These are phyloP conservation scores for Hepsetus odoe DNA, from an alignment of 2,113 vertebrate genomes.

Conservation along the genomic window DNA sequence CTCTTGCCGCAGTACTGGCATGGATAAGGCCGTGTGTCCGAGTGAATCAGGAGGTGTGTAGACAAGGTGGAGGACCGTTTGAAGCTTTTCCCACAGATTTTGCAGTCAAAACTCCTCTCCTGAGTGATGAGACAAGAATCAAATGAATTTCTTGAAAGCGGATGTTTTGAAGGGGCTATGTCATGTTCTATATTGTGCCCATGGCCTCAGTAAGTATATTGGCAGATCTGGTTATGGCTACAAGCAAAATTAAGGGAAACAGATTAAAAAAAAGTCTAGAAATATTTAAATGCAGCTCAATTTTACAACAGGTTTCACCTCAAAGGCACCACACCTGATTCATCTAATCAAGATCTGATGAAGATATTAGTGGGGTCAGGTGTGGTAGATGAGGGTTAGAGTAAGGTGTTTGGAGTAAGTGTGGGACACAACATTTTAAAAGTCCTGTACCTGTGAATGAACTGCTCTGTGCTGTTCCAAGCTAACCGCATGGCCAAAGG, in stretches of 20 bases:
- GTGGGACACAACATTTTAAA: not conserved
- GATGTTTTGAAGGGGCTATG: too few species aligned
- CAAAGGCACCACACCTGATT: too few species aligned
- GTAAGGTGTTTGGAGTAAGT: too few species aligned
- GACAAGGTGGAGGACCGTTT: conserved; percentile 96
- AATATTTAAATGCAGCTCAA: too few species aligned
- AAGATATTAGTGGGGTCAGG: not conserved
- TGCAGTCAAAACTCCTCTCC: conserved; percentile 98
- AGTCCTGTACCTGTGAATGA: conserved; percentile 88
- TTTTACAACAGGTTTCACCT: too few species aligned
- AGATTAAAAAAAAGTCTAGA: too few species aligned
- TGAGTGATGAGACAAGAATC: conserved; percentile 56
- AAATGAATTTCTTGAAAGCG: not conserved
- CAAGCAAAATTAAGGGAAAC: too few species aligned
- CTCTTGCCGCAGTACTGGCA: conserved; percentile 98
- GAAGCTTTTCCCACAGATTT: conserved; percentile 98
- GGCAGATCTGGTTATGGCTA: too few species aligned
- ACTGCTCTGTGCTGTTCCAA: conserved; percentile 97
- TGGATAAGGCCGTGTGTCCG: conserved; percentile 94
- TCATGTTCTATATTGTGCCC: too few species aligned
- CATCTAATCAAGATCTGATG: too few species aligned
- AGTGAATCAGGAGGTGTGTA: conserved; percentile 96
- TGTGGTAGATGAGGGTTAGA: not conserved
- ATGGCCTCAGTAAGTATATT: too few species aligned
- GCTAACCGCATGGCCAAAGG: conserved; percentile 96